Evolutionary conservation across 2,797 vertebrate genomes (phyloP).

Genomic region (Allochrocebus solatus): DNA sequence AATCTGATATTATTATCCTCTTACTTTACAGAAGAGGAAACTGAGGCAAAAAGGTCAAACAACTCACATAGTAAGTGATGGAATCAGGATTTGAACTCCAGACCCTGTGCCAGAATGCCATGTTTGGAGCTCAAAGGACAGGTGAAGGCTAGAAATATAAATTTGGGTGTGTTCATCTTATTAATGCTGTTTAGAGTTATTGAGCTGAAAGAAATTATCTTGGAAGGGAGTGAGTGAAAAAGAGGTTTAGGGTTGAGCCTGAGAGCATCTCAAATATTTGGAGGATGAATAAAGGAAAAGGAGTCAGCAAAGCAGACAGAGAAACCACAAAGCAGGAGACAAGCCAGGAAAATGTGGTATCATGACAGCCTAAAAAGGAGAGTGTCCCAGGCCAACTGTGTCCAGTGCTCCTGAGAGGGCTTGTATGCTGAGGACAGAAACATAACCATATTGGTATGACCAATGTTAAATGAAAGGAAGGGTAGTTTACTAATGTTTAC

Average conservation of each 20-base stretch:
- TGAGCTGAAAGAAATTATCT: neutral
- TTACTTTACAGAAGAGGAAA: neutral
- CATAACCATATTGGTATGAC: neutral
- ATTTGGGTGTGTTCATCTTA: neutral
- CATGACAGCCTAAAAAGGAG: neutral
- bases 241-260: neutral
- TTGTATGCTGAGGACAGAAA: neutral
- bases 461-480: neutral
- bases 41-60: neutral
- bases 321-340: neutral
- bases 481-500: neutral
- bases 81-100: neutral
- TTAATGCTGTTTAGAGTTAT: neutral
- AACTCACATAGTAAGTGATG: neutral
- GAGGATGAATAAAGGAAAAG: neutral
- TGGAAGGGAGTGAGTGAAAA: neutral
- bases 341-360: neutral
- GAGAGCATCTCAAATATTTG: neutral
- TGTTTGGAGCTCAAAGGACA: conserved; percentile 7
- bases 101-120: neutral
- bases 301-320: neutral
- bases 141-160: neutral
- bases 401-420: neutral
- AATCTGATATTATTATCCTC: neutral
- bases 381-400: neutral